phyloP scores from a whole-genome alignment of 2,888 invertebrate genomes.

The Sericinus montela region DNA sequence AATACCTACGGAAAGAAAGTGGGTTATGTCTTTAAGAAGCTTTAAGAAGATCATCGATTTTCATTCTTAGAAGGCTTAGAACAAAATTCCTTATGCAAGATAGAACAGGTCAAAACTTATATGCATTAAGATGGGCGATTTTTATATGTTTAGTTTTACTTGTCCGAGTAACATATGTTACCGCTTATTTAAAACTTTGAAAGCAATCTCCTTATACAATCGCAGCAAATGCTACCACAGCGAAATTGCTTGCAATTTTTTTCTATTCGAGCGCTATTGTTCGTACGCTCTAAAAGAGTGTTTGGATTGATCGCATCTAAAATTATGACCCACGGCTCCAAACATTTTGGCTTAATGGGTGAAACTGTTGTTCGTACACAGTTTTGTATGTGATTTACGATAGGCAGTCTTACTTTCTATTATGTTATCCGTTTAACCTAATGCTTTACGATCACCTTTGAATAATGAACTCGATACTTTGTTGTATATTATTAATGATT shows the following conservation, averaged over 20 bases:
- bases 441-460: constrained; percentile 3
- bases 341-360: constrained; percentile 43
- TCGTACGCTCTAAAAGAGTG: constrained; percentile 34
- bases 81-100: too few relatives aligned
- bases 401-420: constrained; percentile 40
- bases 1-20: too few relatives aligned
- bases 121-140: too few relatives aligned
- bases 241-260: constrained; percentile 59
- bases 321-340: constrained; percentile 50
- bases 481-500: constrained; percentile 7
- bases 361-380: constrained; percentile 35
- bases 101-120: too few relatives aligned
- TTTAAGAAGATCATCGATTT: too few relatives aligned
- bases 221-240: constrained; percentile 11
- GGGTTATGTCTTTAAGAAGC: too few relatives aligned
- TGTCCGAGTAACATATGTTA: not conserved
- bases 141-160: too few relatives aligned
- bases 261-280: constrained; percentile 53
- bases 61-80: too few relatives aligned
- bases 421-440: constrained; percentile 18
- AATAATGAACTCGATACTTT: constrained; percentile 12
- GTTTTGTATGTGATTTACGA: constrained; percentile 30
- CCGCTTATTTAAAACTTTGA: not conserved
- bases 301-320: constrained; percentile 49
- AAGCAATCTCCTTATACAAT: constrained; percentile 10